A percentile compares a stretch with the other conserved stretches of the same genome.
These are phyloP conservation scores for Heteromyza rotundicornis DNA, from an alignment of 2,888 invertebrate species.

Conservation along the genomic window DNA sequence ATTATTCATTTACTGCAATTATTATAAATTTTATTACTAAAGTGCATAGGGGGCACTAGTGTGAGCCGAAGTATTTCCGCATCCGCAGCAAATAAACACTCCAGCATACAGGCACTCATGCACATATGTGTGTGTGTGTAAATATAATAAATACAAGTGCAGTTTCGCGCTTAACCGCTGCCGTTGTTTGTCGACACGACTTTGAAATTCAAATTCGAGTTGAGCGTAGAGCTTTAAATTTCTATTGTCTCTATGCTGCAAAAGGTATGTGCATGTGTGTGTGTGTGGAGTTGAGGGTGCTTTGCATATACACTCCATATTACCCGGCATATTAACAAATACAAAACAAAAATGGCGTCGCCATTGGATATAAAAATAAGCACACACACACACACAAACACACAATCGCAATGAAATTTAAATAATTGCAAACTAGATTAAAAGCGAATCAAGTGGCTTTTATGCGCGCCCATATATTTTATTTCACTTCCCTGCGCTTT, in stretches of 20 bases:
- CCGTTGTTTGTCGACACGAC: neutral
- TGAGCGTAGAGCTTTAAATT: conserved; percentile 1
- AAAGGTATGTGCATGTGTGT: too few species aligned
- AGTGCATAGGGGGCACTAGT: too few species aligned
- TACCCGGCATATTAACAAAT: conserved; percentile 6
- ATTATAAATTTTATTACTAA: neutral
- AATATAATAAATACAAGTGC: neutral
- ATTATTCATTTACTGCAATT: neutral
- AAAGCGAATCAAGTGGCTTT: conserved; percentile 40
- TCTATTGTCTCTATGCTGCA: conserved; percentile 13
- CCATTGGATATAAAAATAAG: conserved; percentile 25
- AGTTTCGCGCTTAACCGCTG: neutral
- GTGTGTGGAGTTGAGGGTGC: neutral
- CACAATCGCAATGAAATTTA: conserved; percentile 43
- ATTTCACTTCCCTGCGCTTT: conserved; percentile 10
- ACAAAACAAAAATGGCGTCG: conserved; percentile 17
- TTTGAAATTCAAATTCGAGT: neutral
- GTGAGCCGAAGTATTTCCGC: neutral
- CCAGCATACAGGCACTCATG: neutral
- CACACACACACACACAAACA: conserved; percentile 38
- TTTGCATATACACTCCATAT: neutral
- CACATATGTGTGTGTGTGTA: neutral
- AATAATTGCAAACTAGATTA: conserved; percentile 42
- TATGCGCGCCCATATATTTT: conserved; percentile 28
- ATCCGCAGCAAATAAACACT: neutral